Percentiles rank a stretch among this genome's conserved stretches.
phyloP scores from a whole-genome alignment of 2,113 vertebrate genomes.

The Chiloscyllium plagiosum region DNA sequence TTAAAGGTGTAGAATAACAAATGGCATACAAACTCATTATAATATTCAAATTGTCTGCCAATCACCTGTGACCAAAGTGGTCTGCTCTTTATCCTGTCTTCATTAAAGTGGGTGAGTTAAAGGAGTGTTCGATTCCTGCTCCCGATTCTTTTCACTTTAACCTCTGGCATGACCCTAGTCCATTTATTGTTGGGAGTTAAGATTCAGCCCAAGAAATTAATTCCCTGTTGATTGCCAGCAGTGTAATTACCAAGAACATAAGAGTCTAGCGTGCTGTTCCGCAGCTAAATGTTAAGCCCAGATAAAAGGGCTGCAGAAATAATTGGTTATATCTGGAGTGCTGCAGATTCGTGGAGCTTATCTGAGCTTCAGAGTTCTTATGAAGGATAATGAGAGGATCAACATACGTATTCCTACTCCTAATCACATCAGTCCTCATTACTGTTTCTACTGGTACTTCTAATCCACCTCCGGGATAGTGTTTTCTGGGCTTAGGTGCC shows the following conservation, averaged over 20 bases:
- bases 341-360: not conserved
- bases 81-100: not conserved
- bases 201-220: not conserved
- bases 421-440: not conserved
- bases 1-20: no score
- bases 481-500: not conserved
- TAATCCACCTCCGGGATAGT: not conserved
- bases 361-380: not conserved
- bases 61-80: not conserved
- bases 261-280: not conserved
- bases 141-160: not conserved
- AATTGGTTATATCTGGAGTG: not conserved
- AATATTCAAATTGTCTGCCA: not conserved
- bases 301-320: conserved; percentile 1
- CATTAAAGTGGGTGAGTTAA: not conserved
- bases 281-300: conserved; percentile 4
- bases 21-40: not conserved
- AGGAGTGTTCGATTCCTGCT: not conserved
- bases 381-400: not conserved
- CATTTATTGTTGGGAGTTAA: not conserved
- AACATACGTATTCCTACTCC: not conserved
- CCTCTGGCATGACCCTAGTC: not conserved
- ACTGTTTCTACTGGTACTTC: not conserved
- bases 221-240: not conserved
- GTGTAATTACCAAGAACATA: not conserved